phyloP scores from a whole-genome alignment of 2,113 vertebrate species.

The Ivindomyrus marchei region DNA sequence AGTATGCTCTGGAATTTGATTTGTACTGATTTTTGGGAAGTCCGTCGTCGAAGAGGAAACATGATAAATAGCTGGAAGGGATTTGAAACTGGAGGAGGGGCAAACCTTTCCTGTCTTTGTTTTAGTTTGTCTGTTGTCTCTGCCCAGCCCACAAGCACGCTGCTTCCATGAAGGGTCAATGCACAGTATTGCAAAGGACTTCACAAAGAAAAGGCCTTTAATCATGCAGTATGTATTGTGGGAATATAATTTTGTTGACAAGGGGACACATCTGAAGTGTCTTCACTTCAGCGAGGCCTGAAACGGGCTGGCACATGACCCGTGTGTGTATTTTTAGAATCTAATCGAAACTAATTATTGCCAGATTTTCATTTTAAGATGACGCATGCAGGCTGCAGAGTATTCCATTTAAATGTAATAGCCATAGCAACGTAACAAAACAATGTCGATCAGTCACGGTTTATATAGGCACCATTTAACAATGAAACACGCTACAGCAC shows the following conservation, averaged over 20 bases:
- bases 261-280: background rate
- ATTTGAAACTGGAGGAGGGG: conserved; percentile 24
- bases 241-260: conserved; percentile 5
- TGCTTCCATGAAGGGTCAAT: background rate
- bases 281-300: background rate
- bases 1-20: background rate
- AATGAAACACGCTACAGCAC: background rate
- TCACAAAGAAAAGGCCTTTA: background rate
- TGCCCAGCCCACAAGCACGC: background rate
- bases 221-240: background rate
- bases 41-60: conserved; percentile 22
- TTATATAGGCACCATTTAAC: background rate
- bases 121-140: conserved; percentile 21
- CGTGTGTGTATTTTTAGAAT: background rate
- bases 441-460: background rate
- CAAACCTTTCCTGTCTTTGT: conserved; percentile 43
- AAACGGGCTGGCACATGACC: conserved; percentile 1
- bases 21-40: conserved; percentile 9
- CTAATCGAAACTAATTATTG: conserved; percentile 20
- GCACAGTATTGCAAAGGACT: background rate
- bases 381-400: background rate
- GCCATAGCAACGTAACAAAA: conserved; percentile 3
- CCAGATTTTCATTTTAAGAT: conserved; percentile 17
- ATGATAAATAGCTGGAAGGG: conserved; percentile 30
- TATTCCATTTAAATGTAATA: background rate